phyloP scores from a whole-genome alignment of 2,888 invertebrate species.

The Erebia ligea region DNA sequence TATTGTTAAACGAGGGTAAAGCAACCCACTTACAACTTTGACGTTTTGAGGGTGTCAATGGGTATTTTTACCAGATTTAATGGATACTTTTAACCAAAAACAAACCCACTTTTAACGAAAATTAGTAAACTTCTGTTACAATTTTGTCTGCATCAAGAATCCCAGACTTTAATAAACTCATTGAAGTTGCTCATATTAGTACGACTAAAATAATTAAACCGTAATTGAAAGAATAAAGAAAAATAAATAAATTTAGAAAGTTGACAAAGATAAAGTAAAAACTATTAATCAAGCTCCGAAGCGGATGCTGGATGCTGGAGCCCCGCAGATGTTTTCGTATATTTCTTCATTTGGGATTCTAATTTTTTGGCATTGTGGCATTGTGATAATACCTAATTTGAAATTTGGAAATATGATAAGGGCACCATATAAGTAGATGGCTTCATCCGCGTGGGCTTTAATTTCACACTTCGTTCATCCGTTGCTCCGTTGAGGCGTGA shows the following conservation, averaged over 20 bases:
- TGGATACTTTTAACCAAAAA: too few relatives aligned
- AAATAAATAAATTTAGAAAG: constrained; percentile 26
- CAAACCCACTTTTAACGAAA: too few relatives aligned
- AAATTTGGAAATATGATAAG: too few relatives aligned
- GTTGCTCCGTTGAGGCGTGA: too few relatives aligned
- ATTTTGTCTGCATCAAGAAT: not conserved
- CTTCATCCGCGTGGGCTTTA: too few relatives aligned
- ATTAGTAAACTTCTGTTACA: too few relatives aligned
- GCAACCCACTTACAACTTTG: too few relatives aligned
- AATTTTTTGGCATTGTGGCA: constrained; percentile 13
- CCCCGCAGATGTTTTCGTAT: constrained; percentile 22
- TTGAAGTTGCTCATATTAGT: not conserved
- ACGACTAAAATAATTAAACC: not conserved
- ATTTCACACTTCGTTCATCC: too few relatives aligned
- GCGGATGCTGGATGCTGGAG: constrained; percentile 22
- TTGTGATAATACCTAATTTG: constrained; percentile 5
- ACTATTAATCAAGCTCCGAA: constrained; percentile 34
- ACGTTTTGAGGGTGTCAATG: too few relatives aligned
- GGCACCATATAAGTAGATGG: too few relatives aligned
- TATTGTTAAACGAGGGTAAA: too few relatives aligned
- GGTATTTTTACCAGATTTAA: too few relatives aligned
- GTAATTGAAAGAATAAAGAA: constrained; percentile 26
- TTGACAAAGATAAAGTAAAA: constrained; percentile 35
- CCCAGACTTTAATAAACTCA: not conserved
- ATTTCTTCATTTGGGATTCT: constrained; percentile 24